Evolutionary conservation across 2,797 vertebrate species (phyloP).

Genomic region (Sardinella longiceps): DNA sequence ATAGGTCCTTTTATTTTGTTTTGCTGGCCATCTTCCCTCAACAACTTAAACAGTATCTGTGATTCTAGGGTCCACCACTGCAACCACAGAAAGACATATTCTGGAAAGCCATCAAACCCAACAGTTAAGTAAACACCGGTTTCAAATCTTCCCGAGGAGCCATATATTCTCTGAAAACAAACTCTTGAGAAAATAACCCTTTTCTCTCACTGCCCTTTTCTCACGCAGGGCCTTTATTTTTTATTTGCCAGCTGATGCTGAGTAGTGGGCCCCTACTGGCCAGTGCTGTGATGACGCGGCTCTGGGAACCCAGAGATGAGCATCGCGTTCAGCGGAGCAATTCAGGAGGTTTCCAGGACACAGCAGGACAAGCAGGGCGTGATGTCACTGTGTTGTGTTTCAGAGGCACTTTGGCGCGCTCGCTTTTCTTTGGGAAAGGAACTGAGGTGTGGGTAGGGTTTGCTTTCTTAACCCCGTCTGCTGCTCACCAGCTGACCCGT

Average conservation of each 20-base stretch:
- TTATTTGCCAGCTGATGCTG: constrained; percentile 56
- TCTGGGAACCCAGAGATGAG: constrained; percentile 65
- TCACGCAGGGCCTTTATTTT: constrained; percentile 21
- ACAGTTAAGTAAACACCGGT: constrained; percentile 43
- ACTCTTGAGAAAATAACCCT: constrained; percentile 43
- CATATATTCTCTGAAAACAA: constrained; percentile 54
- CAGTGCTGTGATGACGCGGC: constrained; percentile 65
- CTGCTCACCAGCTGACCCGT: constrained; percentile 43
- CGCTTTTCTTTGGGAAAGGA: constrained; percentile 52
- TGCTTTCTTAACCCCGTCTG: constrained; percentile 56
- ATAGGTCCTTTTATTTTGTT: constrained; percentile 40
- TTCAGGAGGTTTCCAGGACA: constrained; percentile 56
- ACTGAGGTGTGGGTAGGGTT: constrained; percentile 50
- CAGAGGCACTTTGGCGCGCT: constrained; percentile 47
- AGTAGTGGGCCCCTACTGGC: constrained; percentile 45
- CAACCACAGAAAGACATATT: constrained; percentile 48
- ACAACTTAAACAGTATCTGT: constrained; percentile 49
- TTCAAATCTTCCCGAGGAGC: constrained; percentile 46
- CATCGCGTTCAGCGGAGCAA: constrained; percentile 46
- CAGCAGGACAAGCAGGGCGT: constrained; percentile 42
- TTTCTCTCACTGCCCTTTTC: constrained; percentile 30
- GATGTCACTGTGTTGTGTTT: constrained; percentile 58
- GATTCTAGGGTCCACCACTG: constrained; percentile 43
- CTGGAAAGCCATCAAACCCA: constrained; percentile 51
- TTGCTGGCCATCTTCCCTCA: constrained; percentile 39